These are phyloP conservation scores for Lagorchestes hirsutus DNA, from an alignment of 2,797 vertebrate species.

Conservation along the genomic window DNA sequence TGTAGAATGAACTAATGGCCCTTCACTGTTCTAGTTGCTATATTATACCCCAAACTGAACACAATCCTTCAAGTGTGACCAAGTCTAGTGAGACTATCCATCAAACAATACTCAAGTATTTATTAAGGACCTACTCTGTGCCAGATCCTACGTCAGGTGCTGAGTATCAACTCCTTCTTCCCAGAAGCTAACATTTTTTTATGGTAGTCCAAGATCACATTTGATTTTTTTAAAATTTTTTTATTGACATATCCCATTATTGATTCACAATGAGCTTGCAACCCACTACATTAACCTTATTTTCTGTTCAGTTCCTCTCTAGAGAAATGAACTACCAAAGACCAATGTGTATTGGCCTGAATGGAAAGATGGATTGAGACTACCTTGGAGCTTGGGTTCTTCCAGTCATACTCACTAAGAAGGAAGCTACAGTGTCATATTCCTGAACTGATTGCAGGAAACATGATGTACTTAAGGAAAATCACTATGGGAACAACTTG, in stretches of 20 bases:
- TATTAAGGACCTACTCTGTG: not conserved
- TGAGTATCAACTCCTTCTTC: not conserved
- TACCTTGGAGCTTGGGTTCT: slow-evolving; percentile 27
- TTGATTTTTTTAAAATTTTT: not conserved
- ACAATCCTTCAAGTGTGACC: not conserved
- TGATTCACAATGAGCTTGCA: not conserved
- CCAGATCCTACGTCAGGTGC: not conserved
- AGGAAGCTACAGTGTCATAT: slow-evolving; percentile 57
- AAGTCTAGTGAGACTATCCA: not conserved
- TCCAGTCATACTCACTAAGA: slow-evolving; percentile 44
- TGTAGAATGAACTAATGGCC: not conserved
- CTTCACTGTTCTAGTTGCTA: not conserved
- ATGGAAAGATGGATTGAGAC: slow-evolving; percentile 33
- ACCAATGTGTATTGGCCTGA: slow-evolving; percentile 42
- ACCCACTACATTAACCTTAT: slow-evolving; percentile 66
- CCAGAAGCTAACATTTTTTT: not conserved
- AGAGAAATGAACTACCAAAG: slow-evolving; percentile 66
- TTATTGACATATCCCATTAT: not conserved
- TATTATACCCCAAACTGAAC: not conserved
- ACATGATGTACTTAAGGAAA: rapidly evolving
- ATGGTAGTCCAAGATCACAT: not conserved
- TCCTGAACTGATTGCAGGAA: slow-evolving; percentile 60
- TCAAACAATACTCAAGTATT: not conserved
- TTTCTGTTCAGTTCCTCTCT: slow-evolving; percentile 59
- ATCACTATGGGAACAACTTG: slow-evolving; percentile 27